Evolutionary conservation across 37 sponge, comb jelly and placozoan species (phyloP), one percentile per base, ranked within the genome.

Genomic region (Haliclona indistincta): DNA sequence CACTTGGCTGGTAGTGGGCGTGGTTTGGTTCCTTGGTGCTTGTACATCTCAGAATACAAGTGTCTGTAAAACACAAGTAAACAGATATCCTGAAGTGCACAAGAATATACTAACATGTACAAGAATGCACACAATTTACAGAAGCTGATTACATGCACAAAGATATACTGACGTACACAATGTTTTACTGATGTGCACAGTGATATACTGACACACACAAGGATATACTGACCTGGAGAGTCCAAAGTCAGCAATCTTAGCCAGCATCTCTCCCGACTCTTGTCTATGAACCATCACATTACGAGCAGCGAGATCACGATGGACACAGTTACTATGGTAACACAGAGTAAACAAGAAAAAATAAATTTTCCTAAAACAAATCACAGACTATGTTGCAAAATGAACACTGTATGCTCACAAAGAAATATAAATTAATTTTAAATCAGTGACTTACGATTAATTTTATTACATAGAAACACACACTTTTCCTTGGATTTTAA

Each of bases 1-100:
- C 91, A 90, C 56, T 90, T 90, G 61, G 91, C 91, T 43, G 91
- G 91, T 23, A 90, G 91, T 60, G 91, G 91, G 64, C 91, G 91
- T 53, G 91, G 86, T 73, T 90, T 90, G 47, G 63, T 76, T 0
- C 73, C 69, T 33, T 80, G 75, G 38, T 74, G 77, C 39, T 85
- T 75, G 82, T 90, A 90, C 81, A 90, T 90, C 19, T 80, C 86
- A 7, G 91, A 90, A 49, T 90, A 90, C 30, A 90, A 52, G 43
- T 90, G 91, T 72, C 91, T 90, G 56, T 0, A n/a, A 37, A n/a
- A n/a, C n/a, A n/a, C n/a, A n/a, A n/a, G n/a, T n/a, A n/a, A n/a
- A n/a, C n/a, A n/a, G n/a, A 66, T 13, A 7, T 28, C 11, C 26
- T 4, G 34, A 69, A 29, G 8, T 13, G 19, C 42, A 10, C 19